These are phyloP conservation scores for Hemithea aestivaria DNA, from an alignment of 2,888 invertebrate genomes.

Conservation along the genomic window DNA sequence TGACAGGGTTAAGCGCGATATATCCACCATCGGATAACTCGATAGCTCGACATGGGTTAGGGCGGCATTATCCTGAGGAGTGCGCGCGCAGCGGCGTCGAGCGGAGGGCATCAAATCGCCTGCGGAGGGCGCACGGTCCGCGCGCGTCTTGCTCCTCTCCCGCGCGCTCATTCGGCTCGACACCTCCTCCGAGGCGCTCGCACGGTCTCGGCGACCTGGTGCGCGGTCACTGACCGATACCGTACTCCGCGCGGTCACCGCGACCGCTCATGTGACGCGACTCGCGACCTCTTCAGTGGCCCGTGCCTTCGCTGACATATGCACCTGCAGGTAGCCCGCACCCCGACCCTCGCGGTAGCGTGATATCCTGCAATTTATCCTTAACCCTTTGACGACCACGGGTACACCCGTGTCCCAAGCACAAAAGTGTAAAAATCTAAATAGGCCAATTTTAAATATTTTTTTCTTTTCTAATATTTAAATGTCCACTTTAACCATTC, in stretches of 20 bases:
- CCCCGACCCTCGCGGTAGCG: constrained; percentile 57
- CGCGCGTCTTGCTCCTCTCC: constrained; percentile 55
- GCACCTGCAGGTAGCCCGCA: constrained; percentile 58
- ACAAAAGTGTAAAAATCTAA: no score
- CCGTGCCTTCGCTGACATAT: constrained; percentile 36
- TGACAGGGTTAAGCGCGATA: constrained; percentile 60
- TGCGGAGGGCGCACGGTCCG: constrained; percentile 70
- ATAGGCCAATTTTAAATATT: no score
- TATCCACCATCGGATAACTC: constrained; percentile 65
- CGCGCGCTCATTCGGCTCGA: constrained; percentile 55
- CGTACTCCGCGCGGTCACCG: constrained; percentile 23
- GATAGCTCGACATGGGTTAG: constrained; percentile 72
- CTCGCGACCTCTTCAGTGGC: constrained; percentile 21
- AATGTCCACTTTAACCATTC: no score
- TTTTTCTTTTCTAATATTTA: no score
- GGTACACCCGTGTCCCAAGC: no score
- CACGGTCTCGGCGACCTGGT: constrained; percentile 42
- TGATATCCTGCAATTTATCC: constrained; percentile 62
- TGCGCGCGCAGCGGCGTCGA: constrained; percentile 75
- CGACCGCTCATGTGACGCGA: constrained; percentile 23
- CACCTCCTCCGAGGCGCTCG: constrained; percentile 55
- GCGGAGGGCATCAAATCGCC: constrained; percentile 75
- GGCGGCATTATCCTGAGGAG: constrained; percentile 67
- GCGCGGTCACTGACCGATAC: constrained; percentile 70
- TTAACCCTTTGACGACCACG: no score